phyloP scores from a whole-genome alignment of 1,140 invertebrate species.

The Colletes gigas region DNA sequence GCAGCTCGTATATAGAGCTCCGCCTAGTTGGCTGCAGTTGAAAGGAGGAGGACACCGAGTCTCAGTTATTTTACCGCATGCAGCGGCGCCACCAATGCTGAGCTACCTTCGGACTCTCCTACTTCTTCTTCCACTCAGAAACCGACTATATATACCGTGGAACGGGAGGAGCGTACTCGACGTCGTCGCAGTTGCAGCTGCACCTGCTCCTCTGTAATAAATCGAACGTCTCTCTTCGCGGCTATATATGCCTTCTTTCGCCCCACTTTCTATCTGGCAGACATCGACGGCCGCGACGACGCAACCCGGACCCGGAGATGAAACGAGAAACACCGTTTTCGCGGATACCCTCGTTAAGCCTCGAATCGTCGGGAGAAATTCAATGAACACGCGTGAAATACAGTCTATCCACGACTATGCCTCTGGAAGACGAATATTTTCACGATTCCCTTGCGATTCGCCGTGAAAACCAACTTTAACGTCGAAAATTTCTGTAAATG shows the following conservation, averaged over 20 bases:
- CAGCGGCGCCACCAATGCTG: conserved; percentile 70
- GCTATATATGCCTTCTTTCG: neutral
- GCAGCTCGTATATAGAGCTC: conserved; percentile 67
- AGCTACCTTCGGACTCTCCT: conserved; percentile 60
- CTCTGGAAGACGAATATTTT: no score
- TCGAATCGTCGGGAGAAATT: neutral
- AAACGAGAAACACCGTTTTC: neutral
- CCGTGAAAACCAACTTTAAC: no score
- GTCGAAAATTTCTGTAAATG: no score
- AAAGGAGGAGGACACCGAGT: conserved; percentile 65
- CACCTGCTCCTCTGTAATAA: conserved; percentile 52
- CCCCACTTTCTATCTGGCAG: neutral
- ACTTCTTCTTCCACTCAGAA: conserved; percentile 50
- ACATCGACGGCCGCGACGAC: neutral
- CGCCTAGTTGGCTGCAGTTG: conserved; percentile 68
- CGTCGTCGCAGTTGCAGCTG: conserved; percentile 64
- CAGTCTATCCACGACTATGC: neutral
- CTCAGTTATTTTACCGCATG: conserved; percentile 70
- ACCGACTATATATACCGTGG: conserved; percentile 42
- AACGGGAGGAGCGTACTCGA: conserved; percentile 56
- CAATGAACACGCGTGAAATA: conserved; percentile 16
- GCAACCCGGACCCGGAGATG: neutral
- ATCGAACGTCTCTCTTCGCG: conserved; percentile 40
- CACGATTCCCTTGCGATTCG: no score
- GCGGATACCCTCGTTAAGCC: neutral